A percentile compares a stretch with the other conserved stretches of the same genome.
These are phyloP conservation scores for Scaptomyza caliginosa DNA, from an alignment of 2,888 invertebrate genomes.

Conservation along the genomic window DNA sequence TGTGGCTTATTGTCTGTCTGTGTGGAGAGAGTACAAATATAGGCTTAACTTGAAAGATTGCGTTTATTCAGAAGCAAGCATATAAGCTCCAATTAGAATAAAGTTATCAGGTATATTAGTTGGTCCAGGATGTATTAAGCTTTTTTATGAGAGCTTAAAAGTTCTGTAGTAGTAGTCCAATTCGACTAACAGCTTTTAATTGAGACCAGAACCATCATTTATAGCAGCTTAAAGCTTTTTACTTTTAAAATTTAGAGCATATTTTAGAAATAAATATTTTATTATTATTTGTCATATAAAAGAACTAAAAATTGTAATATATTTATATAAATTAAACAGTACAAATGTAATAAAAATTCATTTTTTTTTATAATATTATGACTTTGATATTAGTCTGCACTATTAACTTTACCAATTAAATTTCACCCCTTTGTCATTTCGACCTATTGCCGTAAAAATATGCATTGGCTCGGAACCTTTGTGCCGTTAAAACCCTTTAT, in stretches of 20 bases:
- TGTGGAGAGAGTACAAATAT: no score
- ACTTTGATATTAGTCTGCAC: neutral
- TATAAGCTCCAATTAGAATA: neutral
- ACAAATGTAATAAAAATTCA: no score
- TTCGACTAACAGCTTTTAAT: neutral
- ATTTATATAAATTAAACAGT: no score
- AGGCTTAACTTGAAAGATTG: no score
- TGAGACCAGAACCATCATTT: neutral
- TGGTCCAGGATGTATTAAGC: neutral
- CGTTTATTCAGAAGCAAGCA: no score
- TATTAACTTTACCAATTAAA: conserved; percentile 7
- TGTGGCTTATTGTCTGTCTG: neutral
- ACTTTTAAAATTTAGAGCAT: neutral
- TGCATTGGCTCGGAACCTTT: conserved; percentile 8
- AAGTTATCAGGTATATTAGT: neutral
- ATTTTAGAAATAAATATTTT: neutral
- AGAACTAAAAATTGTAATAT: no score
- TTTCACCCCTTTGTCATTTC: neutral
- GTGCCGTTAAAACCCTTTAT: conserved; percentile 17
- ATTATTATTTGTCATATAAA: no score
- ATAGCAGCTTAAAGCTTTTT: conserved; percentile 8
- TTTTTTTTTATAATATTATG: no score
- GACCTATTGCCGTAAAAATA: neutral
- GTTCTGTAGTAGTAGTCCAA: neutral
- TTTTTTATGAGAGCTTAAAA: neutral